Base-by-base conservation (phyloP, 2,113 vertebrate species). In the Aythya baeri region DNA sequence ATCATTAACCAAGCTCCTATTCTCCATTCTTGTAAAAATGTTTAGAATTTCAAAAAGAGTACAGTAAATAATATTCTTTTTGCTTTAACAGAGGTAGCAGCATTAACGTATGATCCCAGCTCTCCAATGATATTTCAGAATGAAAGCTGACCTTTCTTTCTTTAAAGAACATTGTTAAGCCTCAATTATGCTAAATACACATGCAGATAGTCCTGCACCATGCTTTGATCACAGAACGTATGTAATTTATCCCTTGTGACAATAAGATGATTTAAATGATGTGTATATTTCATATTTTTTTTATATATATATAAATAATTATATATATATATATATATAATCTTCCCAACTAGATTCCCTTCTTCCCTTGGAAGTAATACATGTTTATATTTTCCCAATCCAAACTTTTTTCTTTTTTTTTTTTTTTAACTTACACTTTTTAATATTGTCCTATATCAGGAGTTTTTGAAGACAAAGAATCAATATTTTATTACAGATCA, bases 181-280 rank as follows among this genome's bases (percentile, higher is more conserved):
- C 66, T 89, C 81, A 62, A 6, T 83, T 96, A 83, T 62, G 44
- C 44, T 89, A 76, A 94, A 85, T 65, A 79, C 67, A 89, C 58
- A 76, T 63, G 15, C 43, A 91, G 67, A 32, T 62, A 94, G 41
- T 87, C 57, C 44, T 87, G 77, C 50, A 26, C 15, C 87, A 66
- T 77, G 75, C 94, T 97, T 97, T 97, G 93, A 97, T 97, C 93
- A 84, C 29, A 89, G 77, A 92, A 91, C 9, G 74, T 71, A 88
- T 1, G 66, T 70, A 75, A 88, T 80, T 92, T 90, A 96, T 91
- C n/a, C 44, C n/a, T 86, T 75, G 76, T 84, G 91, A 91, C 88
- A 91, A 94, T 95, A 93, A 92, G 73, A 54, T 96, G 81, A 95
- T 97, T 95, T 89, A 62, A 96, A 79, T 34, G 2, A 92, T 71